Base-by-base conservation (phyloP, 2,797 vertebrate genomes). In the Hipposideros larvatus region DNA sequence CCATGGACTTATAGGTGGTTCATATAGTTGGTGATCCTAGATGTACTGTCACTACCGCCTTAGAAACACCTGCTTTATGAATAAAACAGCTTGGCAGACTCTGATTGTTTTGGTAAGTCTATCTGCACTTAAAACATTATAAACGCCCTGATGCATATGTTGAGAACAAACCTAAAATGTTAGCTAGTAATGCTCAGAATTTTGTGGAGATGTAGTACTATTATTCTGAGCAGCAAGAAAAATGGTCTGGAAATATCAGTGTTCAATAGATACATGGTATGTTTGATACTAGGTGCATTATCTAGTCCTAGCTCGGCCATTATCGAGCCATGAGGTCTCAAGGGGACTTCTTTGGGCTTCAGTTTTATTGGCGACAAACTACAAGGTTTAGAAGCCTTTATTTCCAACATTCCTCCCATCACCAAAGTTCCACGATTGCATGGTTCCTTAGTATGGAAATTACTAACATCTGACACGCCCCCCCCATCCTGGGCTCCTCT, bases 111-210 rank as follows among this genome's bases (percentile, higher is more conserved):
- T n/a, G 9, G 11, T 19, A 87, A 93, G 3, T 57, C 13, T 66
- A 63, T 57, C 15, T 78, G 34, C 41, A 70, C 34, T 78, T 43
- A 89, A 86, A 85, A 78, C 41, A 74, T 4, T 43, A 24, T 22
- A 37, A 79, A 80, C 91, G 75, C 10, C 46, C 14, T 87, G 16
- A 71, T 61, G 63, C 78, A 78, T 5, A n/a, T 66, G 11, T 21
- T 94, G 41, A 73, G 95, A 96, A 66, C 41, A 87, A 94, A 95
- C 26, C 26, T 91, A 57, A 77, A 85, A 18, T 73, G 82, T 78
- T 78, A 19, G 24, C 79, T 71, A 43, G 16, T 66, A 73, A 85
- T 43, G 28, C 24, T 24, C 22, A 88, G 61, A 70, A 90, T 61
- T 73, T 53, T 41, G 66, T 90, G 43, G 28, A 80, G 68, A 87